Evolutionary conservation across 2,888 invertebrate genomes (phyloP).

Genomic region (Electrophaes corylata): DNA sequence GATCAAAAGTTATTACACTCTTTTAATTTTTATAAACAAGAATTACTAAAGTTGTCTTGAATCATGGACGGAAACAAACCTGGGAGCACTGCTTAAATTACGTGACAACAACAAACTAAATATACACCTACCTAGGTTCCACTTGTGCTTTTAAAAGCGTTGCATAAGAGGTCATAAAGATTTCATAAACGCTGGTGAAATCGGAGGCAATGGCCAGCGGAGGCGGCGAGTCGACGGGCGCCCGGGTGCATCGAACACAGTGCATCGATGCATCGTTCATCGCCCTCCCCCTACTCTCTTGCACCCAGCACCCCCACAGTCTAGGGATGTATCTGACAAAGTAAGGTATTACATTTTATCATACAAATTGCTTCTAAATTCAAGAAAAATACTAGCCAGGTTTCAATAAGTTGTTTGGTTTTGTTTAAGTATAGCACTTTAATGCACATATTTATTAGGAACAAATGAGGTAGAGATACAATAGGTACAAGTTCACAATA

Average conservation of each 20-base stretch:
- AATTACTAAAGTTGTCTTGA: no score
- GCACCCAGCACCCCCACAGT: conserved; percentile 36
- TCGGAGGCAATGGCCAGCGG: conserved; percentile 70
- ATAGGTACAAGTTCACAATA: no score
- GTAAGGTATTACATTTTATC: background rate
- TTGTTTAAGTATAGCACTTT: no score
- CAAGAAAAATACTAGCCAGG: no score
- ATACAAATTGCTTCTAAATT: no score
- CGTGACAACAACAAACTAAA: background rate
- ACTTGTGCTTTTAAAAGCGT: conserved; percentile 7
- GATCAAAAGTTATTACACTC: no score
- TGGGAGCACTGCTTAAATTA: background rate
- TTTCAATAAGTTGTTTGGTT: no score
- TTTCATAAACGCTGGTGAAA: conserved; percentile 59
- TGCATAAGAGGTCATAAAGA: conserved; percentile 44
- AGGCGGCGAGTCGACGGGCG: conserved; percentile 46
- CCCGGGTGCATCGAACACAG: conserved; percentile 62
- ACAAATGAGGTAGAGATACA: no score
- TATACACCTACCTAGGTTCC: background rate
- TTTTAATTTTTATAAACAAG: no score
- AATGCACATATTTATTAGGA: no score
- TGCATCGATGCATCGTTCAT: conserved; percentile 61
- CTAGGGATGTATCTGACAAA: conserved; percentile 22
- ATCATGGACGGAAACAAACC: background rate
- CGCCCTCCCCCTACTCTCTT: conserved; percentile 41